phyloP scores from a whole-genome alignment of 2,113 vertebrate genomes.

The Gallinago media region DNA sequence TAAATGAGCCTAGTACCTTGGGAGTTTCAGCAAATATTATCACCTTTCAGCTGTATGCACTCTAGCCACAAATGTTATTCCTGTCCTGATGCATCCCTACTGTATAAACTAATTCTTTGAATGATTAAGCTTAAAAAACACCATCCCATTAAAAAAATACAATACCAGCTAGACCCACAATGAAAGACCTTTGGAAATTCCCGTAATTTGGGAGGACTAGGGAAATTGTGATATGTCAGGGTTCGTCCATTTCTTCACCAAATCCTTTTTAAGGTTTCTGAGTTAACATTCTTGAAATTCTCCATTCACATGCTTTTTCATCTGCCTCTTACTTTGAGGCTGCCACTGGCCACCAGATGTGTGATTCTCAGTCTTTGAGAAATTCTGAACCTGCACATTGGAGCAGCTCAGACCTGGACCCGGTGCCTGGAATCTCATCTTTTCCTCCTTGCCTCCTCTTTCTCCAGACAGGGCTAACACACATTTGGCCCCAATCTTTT shows the following conservation, averaged over 20 bases:
- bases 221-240: neutral
- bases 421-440: neutral
- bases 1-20: neutral
- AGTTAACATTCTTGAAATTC: neutral
- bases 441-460: neutral
- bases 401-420: neutral
- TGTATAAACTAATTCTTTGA: neutral
- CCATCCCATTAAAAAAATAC: neutral
- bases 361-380: neutral
- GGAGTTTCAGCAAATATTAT: neutral
- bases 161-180: neutral
- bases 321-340: neutral
- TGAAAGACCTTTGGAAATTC: neutral
- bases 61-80: neutral
- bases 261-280: neutral
- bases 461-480: neutral
- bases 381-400: neutral
- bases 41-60: neutral
- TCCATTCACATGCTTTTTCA: neutral
- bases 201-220: neutral
- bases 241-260: neutral
- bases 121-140: neutral
- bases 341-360: neutral
- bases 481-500: neutral
- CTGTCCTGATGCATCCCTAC: neutral